phyloP scores from a whole-genome alignment of 2,113 vertebrate species.

The Carassius auratus region DNA sequence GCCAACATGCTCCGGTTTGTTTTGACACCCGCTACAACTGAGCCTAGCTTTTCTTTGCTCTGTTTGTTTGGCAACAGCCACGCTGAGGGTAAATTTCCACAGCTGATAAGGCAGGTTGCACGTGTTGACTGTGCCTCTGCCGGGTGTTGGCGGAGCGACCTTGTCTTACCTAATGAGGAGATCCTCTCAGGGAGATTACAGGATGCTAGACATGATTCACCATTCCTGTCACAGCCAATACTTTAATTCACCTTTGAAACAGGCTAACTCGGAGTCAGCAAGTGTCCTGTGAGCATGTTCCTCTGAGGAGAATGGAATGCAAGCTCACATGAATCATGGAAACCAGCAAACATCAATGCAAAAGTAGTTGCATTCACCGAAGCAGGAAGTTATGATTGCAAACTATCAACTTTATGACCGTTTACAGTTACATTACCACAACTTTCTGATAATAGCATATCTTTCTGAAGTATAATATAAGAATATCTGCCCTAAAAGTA shows the following conservation, averaged over 20 bases:
- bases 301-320: neutral
- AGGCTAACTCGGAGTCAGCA: neutral
- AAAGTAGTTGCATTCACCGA: neutral
- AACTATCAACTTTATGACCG: neutral
- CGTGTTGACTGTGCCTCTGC: neutral
- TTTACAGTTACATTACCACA: neutral
- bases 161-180: slow-evolving; percentile 54
- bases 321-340: neutral
- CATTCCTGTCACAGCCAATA: slow-evolving; percentile 58
- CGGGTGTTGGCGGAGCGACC: slow-evolving; percentile 44
- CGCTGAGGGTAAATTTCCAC: slow-evolving; percentile 43
- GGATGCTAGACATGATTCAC: slow-evolving; percentile 54
- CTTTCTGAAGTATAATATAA: neutral
- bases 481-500: neutral
- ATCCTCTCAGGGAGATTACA: slow-evolving; percentile 59
- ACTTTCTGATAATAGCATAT: neutral
- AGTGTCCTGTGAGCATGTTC: neutral
- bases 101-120: slow-evolving; percentile 33
- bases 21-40: neutral
- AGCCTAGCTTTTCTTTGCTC: neutral
- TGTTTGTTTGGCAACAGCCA: slow-evolving; percentile 21
- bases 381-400: neutral
- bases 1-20: neutral
- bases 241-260: slow-evolving; percentile 45
- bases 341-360: neutral